Percentiles rank a stretch among this genome's conserved stretches.
These are phyloP conservation scores for Chascanopsetta lugubris DNA, from an alignment of 2,113 vertebrate genomes.

Conservation along the genomic window DNA sequence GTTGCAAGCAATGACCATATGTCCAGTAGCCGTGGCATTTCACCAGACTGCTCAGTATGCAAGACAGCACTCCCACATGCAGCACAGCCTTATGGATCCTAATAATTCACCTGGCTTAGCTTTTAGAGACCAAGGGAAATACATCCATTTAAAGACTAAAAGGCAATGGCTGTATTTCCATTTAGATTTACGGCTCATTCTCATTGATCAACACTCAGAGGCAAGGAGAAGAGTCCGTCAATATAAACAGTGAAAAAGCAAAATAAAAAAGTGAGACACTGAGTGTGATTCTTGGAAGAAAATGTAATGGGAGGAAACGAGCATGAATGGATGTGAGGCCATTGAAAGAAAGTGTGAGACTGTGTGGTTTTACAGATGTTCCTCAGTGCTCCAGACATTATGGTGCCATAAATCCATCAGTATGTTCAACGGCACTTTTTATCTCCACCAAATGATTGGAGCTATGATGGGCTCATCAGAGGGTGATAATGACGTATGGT, in stretches of 20 bases:
- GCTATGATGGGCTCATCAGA: conserved; percentile 3
- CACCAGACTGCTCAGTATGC: conserved; percentile 60
- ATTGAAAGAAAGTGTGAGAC: not conserved
- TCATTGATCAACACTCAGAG: conserved; percentile 75
- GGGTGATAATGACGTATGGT: conserved; percentile 36
- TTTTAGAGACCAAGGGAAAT: conserved; percentile 69
- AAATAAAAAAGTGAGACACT: not conserved
- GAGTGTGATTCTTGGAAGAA: not conserved
- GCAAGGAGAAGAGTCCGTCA: conserved; percentile 12
- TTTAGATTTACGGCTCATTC: conserved; percentile 79
- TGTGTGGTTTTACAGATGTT: conserved; percentile 13
- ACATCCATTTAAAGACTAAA: conserved; percentile 65
- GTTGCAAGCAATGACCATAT: conserved; percentile 27
- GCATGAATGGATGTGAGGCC: not conserved
- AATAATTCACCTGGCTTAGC: conserved; percentile 71
- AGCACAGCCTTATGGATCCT: conserved; percentile 45
- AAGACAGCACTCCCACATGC: conserved; percentile 29
- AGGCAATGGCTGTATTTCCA: conserved; percentile 70
- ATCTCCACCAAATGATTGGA: conserved; percentile 31
- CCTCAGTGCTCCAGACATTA: conserved; percentile 24
- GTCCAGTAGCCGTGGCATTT: conserved; percentile 33
- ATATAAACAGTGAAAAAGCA: conserved; percentile 7
- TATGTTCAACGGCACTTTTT: conserved; percentile 20
- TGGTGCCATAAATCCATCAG: conserved; percentile 36
- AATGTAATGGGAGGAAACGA: conserved; percentile 7